Percentiles rank a stretch among this genome's conserved stretches.
These are phyloP conservation scores for Pterocles gutturalis DNA, from an alignment of 2,113 vertebrate genomes.

Conservation along the genomic window DNA sequence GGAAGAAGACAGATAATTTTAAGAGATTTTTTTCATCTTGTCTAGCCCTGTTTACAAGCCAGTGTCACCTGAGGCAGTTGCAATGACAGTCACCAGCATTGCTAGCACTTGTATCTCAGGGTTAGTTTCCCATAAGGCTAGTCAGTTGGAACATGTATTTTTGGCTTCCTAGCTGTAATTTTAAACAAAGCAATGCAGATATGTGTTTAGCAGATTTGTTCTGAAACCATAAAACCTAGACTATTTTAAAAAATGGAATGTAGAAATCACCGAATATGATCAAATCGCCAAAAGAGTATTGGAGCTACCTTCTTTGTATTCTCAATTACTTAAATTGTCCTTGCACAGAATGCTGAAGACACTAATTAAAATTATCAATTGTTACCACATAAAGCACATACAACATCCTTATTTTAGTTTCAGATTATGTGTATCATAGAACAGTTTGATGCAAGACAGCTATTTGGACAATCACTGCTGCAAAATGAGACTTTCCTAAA, in stretches of 20 bases:
- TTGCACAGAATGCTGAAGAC: not conserved
- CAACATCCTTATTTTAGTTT: not conserved
- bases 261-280: not conserved
- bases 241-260: not conserved
- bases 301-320: not conserved
- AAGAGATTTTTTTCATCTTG: not conserved
- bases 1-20: not conserved
- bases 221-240: not conserved
- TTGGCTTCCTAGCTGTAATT: not conserved
- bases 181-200: not conserved
- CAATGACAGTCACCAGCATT: not conserved
- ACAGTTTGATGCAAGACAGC: not conserved
- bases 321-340: not conserved
- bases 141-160: not conserved
- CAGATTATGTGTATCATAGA: not conserved
- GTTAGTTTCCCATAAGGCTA: not conserved
- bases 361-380: not conserved
- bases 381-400: not conserved
- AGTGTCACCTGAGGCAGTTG: not conserved
- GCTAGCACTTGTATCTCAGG: not conserved
- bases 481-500: not conserved
- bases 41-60: not conserved
- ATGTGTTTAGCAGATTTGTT: not conserved
- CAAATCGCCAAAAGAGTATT: not conserved
- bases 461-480: not conserved